Conservation (phyloP, 2,797 vertebrate species). For the Tiaroga cobitis region DNA sequence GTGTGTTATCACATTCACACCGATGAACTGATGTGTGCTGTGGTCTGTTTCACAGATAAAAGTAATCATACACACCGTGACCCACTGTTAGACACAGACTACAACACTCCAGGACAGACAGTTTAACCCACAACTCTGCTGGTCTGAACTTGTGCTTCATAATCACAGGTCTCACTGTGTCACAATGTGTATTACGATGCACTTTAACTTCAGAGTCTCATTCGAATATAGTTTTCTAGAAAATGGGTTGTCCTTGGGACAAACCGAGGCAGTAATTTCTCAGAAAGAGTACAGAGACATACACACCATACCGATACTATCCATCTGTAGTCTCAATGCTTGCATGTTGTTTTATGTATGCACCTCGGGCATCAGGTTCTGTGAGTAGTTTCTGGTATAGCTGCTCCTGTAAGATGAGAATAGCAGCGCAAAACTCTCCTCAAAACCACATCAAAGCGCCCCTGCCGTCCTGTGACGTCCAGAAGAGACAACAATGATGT, state of each 20-base stretch:
- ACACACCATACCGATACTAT: background rate
- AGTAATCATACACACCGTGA: background rate
- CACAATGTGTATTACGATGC: background rate
- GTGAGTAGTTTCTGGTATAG: background rate
- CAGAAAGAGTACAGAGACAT: background rate
- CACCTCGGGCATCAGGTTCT: background rate
- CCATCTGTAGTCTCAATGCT: background rate
- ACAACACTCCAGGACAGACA: background rate
- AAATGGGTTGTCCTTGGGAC: background rate
- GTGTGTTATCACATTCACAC: background rate
- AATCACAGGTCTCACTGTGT: background rate
- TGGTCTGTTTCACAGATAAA: background rate
- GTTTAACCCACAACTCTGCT: background rate
- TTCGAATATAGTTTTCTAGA: background rate
- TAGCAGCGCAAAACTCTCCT: background rate
- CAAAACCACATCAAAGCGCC: background rate
- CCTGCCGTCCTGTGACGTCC: background rate
- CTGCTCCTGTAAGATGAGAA: constrained; percentile 3
- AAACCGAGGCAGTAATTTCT: background rate
- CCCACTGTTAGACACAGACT: background rate
- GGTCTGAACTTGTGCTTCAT: constrained; percentile 20
- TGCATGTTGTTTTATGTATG: background rate
- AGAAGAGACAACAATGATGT: background rate
- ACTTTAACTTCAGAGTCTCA: background rate
- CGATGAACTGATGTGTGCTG: background rate